These are phyloP conservation scores for Sitta europaea DNA, from an alignment of 2,113 vertebrate genomes.

Conservation along the genomic window DNA sequence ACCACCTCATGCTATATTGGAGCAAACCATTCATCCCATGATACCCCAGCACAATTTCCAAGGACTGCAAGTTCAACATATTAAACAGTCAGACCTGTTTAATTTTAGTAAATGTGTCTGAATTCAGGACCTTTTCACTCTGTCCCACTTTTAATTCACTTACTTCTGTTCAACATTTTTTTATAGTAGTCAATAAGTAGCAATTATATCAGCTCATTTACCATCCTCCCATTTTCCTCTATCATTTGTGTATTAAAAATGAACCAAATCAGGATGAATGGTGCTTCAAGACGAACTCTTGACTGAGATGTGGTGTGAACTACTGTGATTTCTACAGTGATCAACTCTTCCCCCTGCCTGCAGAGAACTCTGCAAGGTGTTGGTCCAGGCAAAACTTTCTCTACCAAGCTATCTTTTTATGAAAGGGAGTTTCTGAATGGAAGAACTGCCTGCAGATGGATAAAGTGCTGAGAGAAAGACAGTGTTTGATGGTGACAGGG, in stretches of 20 bases:
- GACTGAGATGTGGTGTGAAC: background rate
- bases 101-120: background rate
- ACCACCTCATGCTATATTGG: background rate
- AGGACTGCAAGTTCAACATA: background rate
- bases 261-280: background rate
- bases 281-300: background rate
- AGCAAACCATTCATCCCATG: background rate
- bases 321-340: background rate
- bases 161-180: background rate
- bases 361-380: background rate
- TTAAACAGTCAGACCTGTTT: background rate
- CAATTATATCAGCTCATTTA: background rate
- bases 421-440: background rate
- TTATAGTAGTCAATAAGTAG: background rate
- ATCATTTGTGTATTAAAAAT: background rate
- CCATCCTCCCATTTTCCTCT: background rate
- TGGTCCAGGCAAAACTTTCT: background rate
- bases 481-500: background rate
- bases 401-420: background rate
- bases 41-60: background rate
- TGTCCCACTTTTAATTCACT: background rate
- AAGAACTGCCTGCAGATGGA: background rate
- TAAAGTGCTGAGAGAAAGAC: background rate
- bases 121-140: background rate
- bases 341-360: background rate